Conservation (phyloP, 2,113 vertebrate species). For the Hassar affinis region DNA sequence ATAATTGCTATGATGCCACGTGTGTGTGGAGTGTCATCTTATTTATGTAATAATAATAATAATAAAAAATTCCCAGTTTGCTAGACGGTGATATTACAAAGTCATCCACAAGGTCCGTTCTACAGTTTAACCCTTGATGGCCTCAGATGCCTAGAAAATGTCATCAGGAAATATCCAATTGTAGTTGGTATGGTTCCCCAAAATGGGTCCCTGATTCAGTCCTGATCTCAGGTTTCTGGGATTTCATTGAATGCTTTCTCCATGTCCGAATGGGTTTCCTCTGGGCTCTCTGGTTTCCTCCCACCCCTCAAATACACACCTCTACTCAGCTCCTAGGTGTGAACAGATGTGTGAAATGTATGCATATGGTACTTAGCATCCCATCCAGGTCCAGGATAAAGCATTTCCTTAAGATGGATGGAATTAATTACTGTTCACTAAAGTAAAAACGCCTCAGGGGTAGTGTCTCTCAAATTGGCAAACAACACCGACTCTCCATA, state of each 20-base stretch:
- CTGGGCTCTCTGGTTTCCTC: background rate
- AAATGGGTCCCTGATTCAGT: background rate
- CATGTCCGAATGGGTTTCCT: background rate
- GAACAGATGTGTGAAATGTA: background rate
- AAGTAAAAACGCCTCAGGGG: background rate
- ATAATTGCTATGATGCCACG: background rate
- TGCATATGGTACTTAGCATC: background rate
- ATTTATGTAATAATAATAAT: constrained; percentile 15
- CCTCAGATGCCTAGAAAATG: background rate
- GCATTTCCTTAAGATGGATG: constrained; percentile 1
- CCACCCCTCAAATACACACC: background rate
- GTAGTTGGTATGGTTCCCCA: background rate
- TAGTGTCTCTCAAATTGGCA: background rate
- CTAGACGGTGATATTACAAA: background rate
- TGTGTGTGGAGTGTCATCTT: background rate
- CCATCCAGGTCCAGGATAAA: background rate
- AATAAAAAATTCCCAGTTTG: background rate
- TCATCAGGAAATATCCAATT: background rate
- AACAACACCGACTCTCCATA: background rate
- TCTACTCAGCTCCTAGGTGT: background rate
- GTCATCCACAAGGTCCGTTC: background rate
- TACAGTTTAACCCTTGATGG: background rate
- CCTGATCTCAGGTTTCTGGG: background rate
- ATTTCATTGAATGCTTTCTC: background rate
- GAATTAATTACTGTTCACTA: constrained; percentile 4